Evolutionary conservation across 2,888 invertebrate genomes (phyloP), one percentile per base, ranked within the genome.

Genomic region (Nyleta sp.): DNA sequence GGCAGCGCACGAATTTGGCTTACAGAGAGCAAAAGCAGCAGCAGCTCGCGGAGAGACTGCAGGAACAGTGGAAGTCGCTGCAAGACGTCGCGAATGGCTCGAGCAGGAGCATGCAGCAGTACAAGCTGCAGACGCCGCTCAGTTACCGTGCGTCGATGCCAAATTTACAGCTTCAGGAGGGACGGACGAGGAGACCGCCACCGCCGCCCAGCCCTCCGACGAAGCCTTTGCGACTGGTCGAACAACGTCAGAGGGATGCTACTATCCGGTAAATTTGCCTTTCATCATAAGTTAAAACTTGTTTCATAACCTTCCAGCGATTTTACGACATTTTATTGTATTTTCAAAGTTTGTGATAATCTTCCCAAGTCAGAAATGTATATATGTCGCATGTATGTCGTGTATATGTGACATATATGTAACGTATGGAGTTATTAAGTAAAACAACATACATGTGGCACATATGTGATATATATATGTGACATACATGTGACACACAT

Each of bases 1-100:
- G 96, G 2, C 95, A 95, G 86, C 92, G 95, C 10, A 95, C 95
- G 84, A 95, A 95, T 87, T 91, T 95, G 8, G 91, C 95, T 17
- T 91, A 93, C 82, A 92, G 94, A 42, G 95, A 78, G 46, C 89
- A 89, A 72, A 88, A 89, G 59, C 90, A 88, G 50, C 86, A 87
- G 24, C 89, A 88, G 73, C 80, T 88, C 20, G 89, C 88, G 4
- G 92, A 88, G 50, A 86, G 89, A 62, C 79, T 88, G 48, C 87
- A 89, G 52, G 89, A 89, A 80, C 88, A 90, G 70, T 88, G 89
- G 90, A 87, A 88, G 74, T 95, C 95, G 0, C 91, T 94, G 35
- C 94, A 95, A 84, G 94, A 95, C 82, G 91, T 95, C 7, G 87
- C 88, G 35, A 84, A 90, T 52, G 81, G 40, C 7, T 72, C 72